These are phyloP conservation scores for Aeoliscus strigatus DNA, from an alignment of 2,797 vertebrate species.

Conservation along the genomic window DNA sequence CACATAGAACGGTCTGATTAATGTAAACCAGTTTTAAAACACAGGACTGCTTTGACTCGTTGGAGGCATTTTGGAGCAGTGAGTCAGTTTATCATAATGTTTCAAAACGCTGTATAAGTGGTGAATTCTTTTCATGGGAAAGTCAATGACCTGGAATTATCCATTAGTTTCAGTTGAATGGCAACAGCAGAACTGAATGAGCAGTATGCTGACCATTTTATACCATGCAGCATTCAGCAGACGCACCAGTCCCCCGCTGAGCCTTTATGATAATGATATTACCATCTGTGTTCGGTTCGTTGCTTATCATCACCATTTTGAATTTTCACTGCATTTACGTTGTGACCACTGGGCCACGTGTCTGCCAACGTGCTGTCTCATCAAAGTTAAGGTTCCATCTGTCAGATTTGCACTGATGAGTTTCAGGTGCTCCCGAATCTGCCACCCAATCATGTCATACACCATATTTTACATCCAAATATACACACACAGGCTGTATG, in stretches of 20 bases:
- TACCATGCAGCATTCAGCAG: conserved; percentile 38
- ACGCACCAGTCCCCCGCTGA: conserved; percentile 22
- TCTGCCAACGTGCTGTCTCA: conserved; percentile 33
- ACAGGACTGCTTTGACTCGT: no score
- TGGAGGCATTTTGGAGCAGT: neutral
- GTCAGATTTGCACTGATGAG: conserved; percentile 39
- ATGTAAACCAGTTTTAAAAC: no score
- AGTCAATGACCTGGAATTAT: conserved; percentile 47
- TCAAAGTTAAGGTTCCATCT: conserved; percentile 53
- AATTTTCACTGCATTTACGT: conserved; percentile 31
- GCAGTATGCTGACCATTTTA: conserved; percentile 39
- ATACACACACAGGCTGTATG: no score
- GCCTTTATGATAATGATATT: conserved; percentile 8
- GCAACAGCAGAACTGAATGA: conserved; percentile 45
- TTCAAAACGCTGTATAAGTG: conserved; percentile 7
- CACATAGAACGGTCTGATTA: no score
- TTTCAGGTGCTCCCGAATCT: conserved; percentile 47
- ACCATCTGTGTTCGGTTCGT: conserved; percentile 11
- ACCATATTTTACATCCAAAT: no score
- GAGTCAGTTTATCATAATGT: conserved; percentile 6
- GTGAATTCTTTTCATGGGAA: conserved; percentile 11
- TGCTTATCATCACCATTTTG: conserved; percentile 10
- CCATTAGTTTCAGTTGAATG: conserved; percentile 47
- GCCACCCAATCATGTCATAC: no score
- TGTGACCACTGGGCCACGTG: conserved; percentile 25